Evolutionary conservation across 1,140 invertebrate genomes (phyloP).

Genomic region (Anastrepha obliqua): DNA sequence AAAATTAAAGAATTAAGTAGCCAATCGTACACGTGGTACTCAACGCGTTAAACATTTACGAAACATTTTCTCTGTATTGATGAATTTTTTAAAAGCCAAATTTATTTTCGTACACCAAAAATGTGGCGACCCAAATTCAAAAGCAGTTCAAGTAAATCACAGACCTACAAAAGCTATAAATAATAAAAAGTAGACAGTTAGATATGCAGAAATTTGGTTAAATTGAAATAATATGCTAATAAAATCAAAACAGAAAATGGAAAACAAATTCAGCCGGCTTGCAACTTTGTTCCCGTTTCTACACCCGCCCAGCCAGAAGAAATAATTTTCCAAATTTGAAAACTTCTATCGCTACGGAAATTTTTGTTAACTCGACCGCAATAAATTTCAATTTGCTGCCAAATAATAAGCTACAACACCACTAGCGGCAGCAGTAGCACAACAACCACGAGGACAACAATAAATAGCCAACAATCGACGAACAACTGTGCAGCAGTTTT

Average conservation of each 20-base stretch:
- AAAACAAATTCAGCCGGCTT: background rate
- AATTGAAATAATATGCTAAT: conserved; percentile 49
- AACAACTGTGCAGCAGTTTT: background rate
- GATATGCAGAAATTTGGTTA: conserved; percentile 19
- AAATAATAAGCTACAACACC: conserved; percentile 44
- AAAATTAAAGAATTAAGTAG: no score
- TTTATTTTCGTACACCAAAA: background rate
- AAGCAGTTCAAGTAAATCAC: conserved; percentile 7
- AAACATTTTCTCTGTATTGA: no score
- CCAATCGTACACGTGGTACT: no score
- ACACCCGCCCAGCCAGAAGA: background rate
- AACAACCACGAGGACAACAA: background rate
- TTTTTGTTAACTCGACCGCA: conserved; percentile 46
- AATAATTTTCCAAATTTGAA: conserved; percentile 53
- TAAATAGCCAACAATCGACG: background rate
- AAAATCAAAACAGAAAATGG: background rate
- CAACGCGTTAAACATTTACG: no score
- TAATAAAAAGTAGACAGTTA: conserved; percentile 35
- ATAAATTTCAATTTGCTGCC: conserved; percentile 54
- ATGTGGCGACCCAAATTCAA: conserved; percentile 25
- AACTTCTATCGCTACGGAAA: conserved; percentile 25
- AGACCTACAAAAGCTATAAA: conserved; percentile 17
- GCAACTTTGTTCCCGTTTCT: background rate
- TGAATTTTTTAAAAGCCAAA: background rate
- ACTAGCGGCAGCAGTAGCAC: background rate